Percentiles rank a stretch among this genome's conserved stretches.
phyloP scores from a whole-genome alignment of 2,113 vertebrate genomes.

The Calypte anna region DNA sequence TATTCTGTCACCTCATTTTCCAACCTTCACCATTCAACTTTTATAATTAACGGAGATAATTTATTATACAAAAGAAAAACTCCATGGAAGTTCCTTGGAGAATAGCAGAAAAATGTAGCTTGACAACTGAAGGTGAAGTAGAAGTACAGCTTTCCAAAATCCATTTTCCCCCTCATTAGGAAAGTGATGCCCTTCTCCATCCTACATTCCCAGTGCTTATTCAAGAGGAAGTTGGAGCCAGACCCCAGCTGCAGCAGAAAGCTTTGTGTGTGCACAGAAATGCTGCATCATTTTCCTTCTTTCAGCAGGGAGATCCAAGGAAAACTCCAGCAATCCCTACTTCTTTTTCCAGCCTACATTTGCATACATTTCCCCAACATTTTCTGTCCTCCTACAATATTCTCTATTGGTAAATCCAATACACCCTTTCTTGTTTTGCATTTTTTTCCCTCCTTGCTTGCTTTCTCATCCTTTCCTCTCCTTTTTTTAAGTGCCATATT shows the following conservation, averaged over 20 bases:
- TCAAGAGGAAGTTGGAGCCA: background rate
- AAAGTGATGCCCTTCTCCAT: background rate
- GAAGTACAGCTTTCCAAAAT: background rate
- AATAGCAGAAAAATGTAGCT: background rate
- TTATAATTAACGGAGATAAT: background rate
- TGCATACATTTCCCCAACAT: background rate
- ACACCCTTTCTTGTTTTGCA: background rate
- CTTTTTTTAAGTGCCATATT: background rate
- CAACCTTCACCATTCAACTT: background rate
- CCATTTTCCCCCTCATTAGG: constrained; percentile 8
- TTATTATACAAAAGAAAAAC: background rate
- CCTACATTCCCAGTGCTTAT: background rate
- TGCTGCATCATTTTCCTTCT: background rate
- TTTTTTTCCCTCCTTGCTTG: constrained; percentile 3
- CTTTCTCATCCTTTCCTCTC: background rate
- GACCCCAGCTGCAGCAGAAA: background rate
- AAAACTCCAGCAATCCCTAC: background rate
- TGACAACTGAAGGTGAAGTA: background rate
- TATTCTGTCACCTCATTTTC: background rate
- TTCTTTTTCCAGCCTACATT: background rate
- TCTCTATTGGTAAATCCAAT: background rate
- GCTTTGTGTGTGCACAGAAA: background rate
- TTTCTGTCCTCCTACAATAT: background rate
- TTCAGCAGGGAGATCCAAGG: background rate
- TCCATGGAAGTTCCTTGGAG: background rate